Conservation (phyloP, 2,888 invertebrate genomes). For the Heterodera filipjevi region DNA sequence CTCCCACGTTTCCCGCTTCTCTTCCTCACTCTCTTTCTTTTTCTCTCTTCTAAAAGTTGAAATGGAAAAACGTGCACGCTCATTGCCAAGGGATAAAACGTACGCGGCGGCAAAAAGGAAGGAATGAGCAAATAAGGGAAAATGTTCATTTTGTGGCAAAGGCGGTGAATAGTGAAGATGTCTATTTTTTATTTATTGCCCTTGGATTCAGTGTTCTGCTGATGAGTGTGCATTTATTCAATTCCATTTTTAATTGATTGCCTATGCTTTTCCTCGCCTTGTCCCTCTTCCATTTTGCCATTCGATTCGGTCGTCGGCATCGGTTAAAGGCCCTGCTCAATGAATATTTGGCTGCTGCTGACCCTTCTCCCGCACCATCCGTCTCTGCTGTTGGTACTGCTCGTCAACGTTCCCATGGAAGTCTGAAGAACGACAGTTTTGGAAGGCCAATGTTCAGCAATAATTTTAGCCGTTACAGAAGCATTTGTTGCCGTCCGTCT, state of each 20-base stretch:
- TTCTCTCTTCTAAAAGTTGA: not conserved
- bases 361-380: not conserved
- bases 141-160: not conserved
- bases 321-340: constrained; percentile 26
- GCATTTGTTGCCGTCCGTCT: constrained; percentile 17
- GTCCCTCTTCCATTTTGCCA: constrained; percentile 55
- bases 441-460: not conserved
- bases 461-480: not conserved
- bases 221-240: too few species aligned
- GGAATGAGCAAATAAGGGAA: not conserved
- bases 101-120: not conserved
- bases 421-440: constrained; percentile 1
- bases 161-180: not conserved
- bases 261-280: constrained; percentile 59
- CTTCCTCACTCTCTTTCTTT: not conserved
- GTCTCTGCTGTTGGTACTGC: too few species aligned
- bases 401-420: not conserved
- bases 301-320: constrained; percentile 39
- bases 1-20: not conserved
- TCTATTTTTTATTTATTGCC: too few species aligned
- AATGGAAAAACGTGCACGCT: not conserved
- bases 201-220: too few species aligned
- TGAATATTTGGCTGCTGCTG: not conserved
- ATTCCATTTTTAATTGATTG: not conserved
- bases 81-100: not conserved